These are phyloP conservation scores for Tuberolachnus salignus DNA, from an alignment of 2,888 invertebrate species.

Conservation along the genomic window DNA sequence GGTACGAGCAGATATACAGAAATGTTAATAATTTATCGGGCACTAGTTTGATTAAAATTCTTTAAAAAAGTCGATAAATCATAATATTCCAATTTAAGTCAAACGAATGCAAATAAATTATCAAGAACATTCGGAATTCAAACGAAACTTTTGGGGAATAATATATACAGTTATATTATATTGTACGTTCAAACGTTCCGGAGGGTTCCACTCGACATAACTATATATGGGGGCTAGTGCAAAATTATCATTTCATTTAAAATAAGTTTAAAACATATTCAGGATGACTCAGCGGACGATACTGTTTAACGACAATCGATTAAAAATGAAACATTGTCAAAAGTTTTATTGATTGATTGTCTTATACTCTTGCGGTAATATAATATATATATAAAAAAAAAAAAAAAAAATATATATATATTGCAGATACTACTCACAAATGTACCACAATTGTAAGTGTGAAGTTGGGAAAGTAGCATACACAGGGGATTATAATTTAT, in stretches of 20 bases:
- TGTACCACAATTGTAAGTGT: too few species aligned
- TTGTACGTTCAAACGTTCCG: neutral
- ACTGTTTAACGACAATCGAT: neutral
- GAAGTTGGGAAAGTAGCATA: too few species aligned
- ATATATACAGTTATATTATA: constrained; percentile 1
- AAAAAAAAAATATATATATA: too few species aligned
- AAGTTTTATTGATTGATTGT: neutral
- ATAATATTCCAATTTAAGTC: neutral
- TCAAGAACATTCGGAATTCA: neutral
- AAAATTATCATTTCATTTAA: neutral
- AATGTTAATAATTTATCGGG: neutral
- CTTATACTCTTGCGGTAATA: too few species aligned
- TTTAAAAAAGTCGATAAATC: constrained; percentile 8
- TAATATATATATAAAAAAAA: too few species aligned
- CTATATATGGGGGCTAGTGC: neutral
- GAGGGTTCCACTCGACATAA: neutral
- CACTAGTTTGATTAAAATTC: constrained; percentile 18
- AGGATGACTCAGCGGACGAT: neutral
- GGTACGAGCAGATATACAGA: too few species aligned
- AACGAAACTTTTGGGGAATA: neutral
- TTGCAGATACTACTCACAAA: too few species aligned
- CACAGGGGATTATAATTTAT: too few species aligned
- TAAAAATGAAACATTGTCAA: neutral
- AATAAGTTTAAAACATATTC: neutral
- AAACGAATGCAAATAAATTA: constrained; percentile 17